Base-by-base conservation (phyloP, 2,113 vertebrate genomes). In the Chaetodon trifascialis region DNA sequence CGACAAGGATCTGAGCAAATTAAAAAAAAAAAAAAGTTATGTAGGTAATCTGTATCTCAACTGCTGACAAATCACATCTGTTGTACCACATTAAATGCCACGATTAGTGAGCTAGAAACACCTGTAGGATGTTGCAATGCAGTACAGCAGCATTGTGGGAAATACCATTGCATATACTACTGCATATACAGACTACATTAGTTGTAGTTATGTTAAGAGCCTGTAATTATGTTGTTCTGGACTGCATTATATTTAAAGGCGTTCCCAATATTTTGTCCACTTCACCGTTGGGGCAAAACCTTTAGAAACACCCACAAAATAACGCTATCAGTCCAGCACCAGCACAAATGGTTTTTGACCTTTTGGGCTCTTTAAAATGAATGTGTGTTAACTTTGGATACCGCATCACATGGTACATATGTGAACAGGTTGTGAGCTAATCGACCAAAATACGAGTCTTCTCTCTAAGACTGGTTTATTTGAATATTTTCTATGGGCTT, bases 1-100 rank as follows among this genome's bases (percentile, higher is more conserved):
- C 91, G 86, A 89, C 91, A 91, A 58, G 54, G 88, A 96, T 96
- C 95, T 95, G 95, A 95, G 94, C 90, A 84, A 91, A 92, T 46
- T 19, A n/a, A 34, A 11, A 55, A 51, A 66, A 14, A 58, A 55
- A 63, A 64, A 55, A 70, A 38, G 44, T 46, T 23, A 77, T 40
- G 93, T 40, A 68, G 66, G 73, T 64, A 60, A 80, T 78, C 15
- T 55, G 62, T 68, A 47, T 75, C 46, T 76, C 55, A 44, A 19
- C 56, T 86, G 56, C 63, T 71, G 40, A 58, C 40, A 76, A 68
- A 85, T 80, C 73, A 59, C 58, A 81, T 55, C 23, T 63, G 56
- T 30, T 79, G 49, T 60, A 51, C 23, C 21, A 54, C 23, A 55
- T 60, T 12, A 25, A 70, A 79, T 72, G 19, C 55, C 55, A 52